Evolutionary conservation across 2,888 invertebrate species (phyloP).

Genomic region (Mythimna vitellina): DNA sequence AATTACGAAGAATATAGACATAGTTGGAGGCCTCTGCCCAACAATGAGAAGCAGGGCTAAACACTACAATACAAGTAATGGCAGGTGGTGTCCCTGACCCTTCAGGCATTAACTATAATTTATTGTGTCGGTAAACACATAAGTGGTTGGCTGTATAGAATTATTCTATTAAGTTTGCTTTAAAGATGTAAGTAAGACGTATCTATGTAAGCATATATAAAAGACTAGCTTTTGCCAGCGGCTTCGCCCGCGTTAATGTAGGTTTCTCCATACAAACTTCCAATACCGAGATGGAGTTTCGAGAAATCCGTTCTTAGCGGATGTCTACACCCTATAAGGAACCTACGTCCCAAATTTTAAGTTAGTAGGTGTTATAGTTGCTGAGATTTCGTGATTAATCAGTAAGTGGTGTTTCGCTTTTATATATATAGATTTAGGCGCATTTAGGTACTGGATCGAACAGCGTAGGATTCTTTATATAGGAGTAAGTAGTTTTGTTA

Average conservation of each 20-base stretch:
- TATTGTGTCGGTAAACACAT: slow-evolving; percentile 35
- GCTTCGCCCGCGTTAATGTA: no score
- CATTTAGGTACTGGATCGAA: no score
- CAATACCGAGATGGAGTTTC: no score
- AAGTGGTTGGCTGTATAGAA: slow-evolving; percentile 32
- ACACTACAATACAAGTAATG: slow-evolving; percentile 53
- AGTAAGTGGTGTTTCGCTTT: no score
- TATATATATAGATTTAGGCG: no score
- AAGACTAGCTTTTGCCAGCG: no score
- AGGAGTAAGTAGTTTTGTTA: background rate
- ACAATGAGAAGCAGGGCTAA: slow-evolving; percentile 55
- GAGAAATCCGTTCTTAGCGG: no score
- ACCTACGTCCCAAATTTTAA: no score
- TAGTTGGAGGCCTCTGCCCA: slow-evolving; percentile 38
- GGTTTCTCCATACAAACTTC: no score
- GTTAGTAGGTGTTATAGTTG: no score
- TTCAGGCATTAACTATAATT: slow-evolving; percentile 45
- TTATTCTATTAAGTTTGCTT: slow-evolving; percentile 37
- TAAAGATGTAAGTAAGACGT: slow-evolving; percentile 10
- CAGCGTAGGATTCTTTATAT: background rate
- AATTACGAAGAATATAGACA: slow-evolving; percentile 43
- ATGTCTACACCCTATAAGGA: no score
- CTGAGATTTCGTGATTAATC: no score
- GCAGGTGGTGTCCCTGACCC: slow-evolving; percentile 55
- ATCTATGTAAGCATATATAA: background rate